Conservation (phyloP, 2,113 vertebrate species). For the Aegotheles bennettii region DNA sequence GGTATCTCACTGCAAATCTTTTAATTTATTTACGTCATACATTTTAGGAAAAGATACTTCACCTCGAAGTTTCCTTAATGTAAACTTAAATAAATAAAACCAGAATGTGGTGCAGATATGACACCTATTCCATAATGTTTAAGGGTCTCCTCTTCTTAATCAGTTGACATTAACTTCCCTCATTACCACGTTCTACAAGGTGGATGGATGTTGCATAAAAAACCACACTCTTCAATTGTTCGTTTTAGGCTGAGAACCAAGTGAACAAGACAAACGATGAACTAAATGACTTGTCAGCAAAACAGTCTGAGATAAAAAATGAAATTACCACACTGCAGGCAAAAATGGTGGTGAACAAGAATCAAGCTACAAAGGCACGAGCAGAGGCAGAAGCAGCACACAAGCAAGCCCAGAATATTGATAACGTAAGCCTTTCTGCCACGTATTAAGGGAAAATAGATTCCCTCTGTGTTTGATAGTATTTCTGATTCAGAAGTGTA, state of each 20-base stretch:
- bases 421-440: constrained; percentile 54
- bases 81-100: background rate
- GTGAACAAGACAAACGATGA: constrained; percentile 34
- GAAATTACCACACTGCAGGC: constrained; percentile 65
- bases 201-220: background rate
- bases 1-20: constrained; percentile 59
- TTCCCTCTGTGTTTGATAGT: background rate
- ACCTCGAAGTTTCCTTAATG: background rate
- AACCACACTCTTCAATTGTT: constrained; percentile 6
- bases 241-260: constrained; percentile 70
- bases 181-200: background rate
- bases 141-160: background rate
- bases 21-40: background rate
- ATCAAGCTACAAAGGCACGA: constrained; percentile 47
- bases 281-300: constrained; percentile 53
- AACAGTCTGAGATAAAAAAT: constrained; percentile 44
- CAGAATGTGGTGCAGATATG: background rate
- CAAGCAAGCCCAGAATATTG: background rate
- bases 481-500: background rate
- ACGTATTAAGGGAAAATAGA: background rate
- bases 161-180: background rate
- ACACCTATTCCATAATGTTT: background rate
- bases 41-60: background rate
- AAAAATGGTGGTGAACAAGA: constrained; percentile 70
- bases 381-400: constrained; percentile 60